Evolutionary conservation across 1,140 invertebrate genomes (phyloP), one percentile per base, ranked within the genome.

Genomic region (Apis dorsata): DNA sequence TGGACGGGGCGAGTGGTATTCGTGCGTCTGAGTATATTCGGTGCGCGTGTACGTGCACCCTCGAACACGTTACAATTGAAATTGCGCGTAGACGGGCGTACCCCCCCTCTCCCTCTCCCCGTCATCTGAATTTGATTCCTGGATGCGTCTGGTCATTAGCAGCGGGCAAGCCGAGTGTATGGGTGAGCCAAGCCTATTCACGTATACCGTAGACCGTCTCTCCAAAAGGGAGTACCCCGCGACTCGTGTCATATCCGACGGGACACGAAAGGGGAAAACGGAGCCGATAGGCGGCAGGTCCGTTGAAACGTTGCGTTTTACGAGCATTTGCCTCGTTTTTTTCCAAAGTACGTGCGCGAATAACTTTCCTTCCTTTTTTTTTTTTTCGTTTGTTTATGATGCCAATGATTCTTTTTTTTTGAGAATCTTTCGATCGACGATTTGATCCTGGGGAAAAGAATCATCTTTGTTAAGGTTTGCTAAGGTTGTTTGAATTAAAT

Each of bases 121-220:
- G 80, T 90, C 85, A 88, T 89, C 84, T 88, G 84, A 90, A 90
- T 90, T 89, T 89, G 85, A 90, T 90, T 90, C 83, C 88, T 89
- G 82, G 89, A 89, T 89, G 87, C 84, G 87, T 90, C 87, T 88
- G 88, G 86, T 90, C 89, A 90, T 90, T 90, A 90, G 85, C 87
- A 81, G 15, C 34, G 88, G 79, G 87, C 86, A 86, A 88, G 86
- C 86, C 88, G 83, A 77, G 86, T 84, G 68, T 78, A 53, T 34
- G 63, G 62, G 71, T 53, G 17, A 17, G 10, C 79, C 17, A 57
- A 68, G 34, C 34, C 34, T 44, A 44, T 44, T 44, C 34, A 44
- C 34, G 4, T 2, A 34, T 24, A 24, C 24, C 34, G 34, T 4
- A 2, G 2, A 34, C 34, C 34, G 34, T 3, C 34, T 34, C 34